A percentile compares a stretch with the other conserved stretches of the same genome.
These are phyloP conservation scores for Xenopus tropicalis DNA, from an alignment of 2,113 vertebrate species.

Conservation along the genomic window UCB_Xtro_10.0 CM004447.2:27169501-27170000, in stretches of 20 bases:
- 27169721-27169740: too few relatives aligned
- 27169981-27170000: constrained; percentile 4
- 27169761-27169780: not conserved
- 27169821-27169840: not conserved
- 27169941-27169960: constrained; percentile 18
- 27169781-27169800: not conserved
- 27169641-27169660: too few relatives aligned
- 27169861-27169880: not conserved
- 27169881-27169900: not conserved
- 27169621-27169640: too few relatives aligned
- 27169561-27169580: too few relatives aligned
- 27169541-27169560: too few relatives aligned
- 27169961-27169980: constrained; percentile 23
- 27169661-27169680: too few relatives aligned
- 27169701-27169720: too few relatives aligned
- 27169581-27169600: too few relatives aligned
- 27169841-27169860: not conserved
- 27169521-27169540: too few relatives aligned
- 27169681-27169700: too few relatives aligned
- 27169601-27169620: too few relatives aligned
- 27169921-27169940: constrained; percentile 3
- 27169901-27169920: constrained; percentile 16
- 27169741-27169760: not conserved
- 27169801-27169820: not conserved
- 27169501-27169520: too few relatives aligned